phyloP scores from a whole-genome alignment of 2,113 vertebrate genomes.

The Lampris incognitus region DNA sequence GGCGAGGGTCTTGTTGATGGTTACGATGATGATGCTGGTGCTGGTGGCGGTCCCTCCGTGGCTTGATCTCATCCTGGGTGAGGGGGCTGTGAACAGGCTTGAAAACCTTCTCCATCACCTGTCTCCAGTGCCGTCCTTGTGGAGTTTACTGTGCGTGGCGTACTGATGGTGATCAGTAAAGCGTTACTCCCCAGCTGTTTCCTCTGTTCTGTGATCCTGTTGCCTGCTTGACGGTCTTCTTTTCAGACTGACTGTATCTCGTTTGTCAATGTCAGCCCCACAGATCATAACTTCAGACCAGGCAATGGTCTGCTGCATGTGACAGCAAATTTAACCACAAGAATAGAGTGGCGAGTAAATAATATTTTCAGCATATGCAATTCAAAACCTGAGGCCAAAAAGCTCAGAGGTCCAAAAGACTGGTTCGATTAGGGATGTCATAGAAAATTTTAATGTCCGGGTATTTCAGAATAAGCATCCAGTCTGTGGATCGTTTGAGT shows the following conservation, averaged over 20 bases:
- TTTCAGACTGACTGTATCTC: conserved; percentile 1
- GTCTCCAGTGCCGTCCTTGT: conserved; percentile 13
- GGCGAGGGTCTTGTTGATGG: conserved; percentile 3
- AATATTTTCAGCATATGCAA: not conserved
- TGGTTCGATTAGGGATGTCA: not conserved
- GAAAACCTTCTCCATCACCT: conserved; percentile 82
- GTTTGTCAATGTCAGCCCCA: not conserved
- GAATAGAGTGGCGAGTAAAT: not conserved
- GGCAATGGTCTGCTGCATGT: not conserved
- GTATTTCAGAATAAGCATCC: not conserved
- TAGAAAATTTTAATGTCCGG: not conserved
- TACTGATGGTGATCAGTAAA: conserved; percentile 2
- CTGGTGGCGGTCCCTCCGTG: conserved; percentile 51
- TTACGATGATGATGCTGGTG: conserved; percentile 18
- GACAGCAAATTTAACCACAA: not conserved
- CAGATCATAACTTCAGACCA: conserved; percentile 4
- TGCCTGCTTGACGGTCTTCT: not conserved
- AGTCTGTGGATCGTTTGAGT: conserved; percentile 2
- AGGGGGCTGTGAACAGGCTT: conserved; percentile 73
- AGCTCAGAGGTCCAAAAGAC: not conserved
- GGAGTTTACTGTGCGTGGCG: conserved; percentile 7
- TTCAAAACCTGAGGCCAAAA: not conserved
- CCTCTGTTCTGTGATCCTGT: not conserved
- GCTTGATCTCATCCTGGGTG: conserved; percentile 59
- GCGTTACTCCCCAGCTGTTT: conserved; percentile 6